Evolutionary conservation across 2,888 invertebrate genomes (phyloP), one percentile per base, ranked within the genome.

Genomic region (Sinelater perroti): DNA sequence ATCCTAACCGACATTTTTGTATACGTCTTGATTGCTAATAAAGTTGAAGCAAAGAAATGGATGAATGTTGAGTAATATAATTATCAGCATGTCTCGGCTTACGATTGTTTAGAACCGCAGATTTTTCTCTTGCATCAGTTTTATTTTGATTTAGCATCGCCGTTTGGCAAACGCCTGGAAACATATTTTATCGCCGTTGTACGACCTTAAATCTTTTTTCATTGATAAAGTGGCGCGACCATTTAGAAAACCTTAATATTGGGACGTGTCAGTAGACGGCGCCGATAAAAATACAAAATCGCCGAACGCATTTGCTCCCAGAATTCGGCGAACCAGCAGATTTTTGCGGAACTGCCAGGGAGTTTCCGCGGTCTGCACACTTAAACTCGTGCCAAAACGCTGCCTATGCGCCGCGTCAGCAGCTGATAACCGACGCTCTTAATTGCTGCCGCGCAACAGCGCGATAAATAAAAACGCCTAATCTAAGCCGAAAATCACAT

Each of bases 401-500:
- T 20, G 38, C 1, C 10, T 30, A 11, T 20, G 17, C 13, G 17
- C 13, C 3, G 40, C 31, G 14, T 36, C 36, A 38, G 38, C 28
- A 50, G 35, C 38, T 35, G 50, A 50, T 38, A 38, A 38, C 36
- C 6, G 28, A 30, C 30, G 38, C 40, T 42, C n/a, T 51, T 51
- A 51, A 51, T 51, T 51, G 33, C 30, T 20, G 8, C 50, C 42
- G 31, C 33, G 21, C 42, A 42, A 31, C 40, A 16, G 28, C 31
- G 24, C 18, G 42, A 51, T 51, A 51, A 51, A 53, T 53, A 53
- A 44, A 53, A 42, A 36, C 16, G 42, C 36, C 33, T 53, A 35
- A 53, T 53, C 52, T 53, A 53, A 44, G 45, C 33, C 35, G 52
- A 44, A 53, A 45, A 53, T 53, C 52, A 53, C 52, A 53, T 53